phyloP scores from a whole-genome alignment of 2,888 invertebrate genomes.

The Chymomyza procnemis region DNA sequence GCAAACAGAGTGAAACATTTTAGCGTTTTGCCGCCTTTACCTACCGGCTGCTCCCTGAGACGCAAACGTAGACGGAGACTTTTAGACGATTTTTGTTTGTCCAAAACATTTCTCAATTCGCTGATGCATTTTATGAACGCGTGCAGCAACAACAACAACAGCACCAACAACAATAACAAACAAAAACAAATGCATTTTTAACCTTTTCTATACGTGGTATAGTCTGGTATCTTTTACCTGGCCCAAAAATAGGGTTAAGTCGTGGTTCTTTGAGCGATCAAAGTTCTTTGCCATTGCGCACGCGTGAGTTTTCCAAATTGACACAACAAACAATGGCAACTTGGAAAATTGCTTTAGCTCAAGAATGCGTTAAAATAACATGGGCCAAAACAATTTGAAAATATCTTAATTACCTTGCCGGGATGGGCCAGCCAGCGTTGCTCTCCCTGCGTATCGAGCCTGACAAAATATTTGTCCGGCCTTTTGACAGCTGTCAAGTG shows the following conservation, averaged over 20 bases:
- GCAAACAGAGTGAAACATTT: conserved; percentile 61
- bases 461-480: conserved; percentile 67
- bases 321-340: conserved; percentile 48
- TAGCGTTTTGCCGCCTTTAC: conserved; percentile 57
- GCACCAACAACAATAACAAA: conserved; percentile 31
- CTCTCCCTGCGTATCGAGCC: conserved; percentile 7
- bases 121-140: conserved; percentile 75
- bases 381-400: conserved; percentile 28
- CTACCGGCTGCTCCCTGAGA: not conserved
- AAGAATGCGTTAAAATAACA: conserved; percentile 62
- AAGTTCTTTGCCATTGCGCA: conserved; percentile 3
- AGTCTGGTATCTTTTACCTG: conserved; percentile 12
- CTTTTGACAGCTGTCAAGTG: conserved; percentile 70
- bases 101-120: conserved; percentile 70
- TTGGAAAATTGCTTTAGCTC: conserved; percentile 20
- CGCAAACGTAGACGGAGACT: not conserved
- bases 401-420: conserved; percentile 60
- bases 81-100: conserved; percentile 49
- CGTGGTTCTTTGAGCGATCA: conserved; percentile 47
- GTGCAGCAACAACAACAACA: conserved; percentile 37
- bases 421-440: not conserved
- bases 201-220: conserved; percentile 44
- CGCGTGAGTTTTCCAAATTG: conserved; percentile 54
- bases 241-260: conserved; percentile 50
- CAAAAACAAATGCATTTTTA: conserved; percentile 62